Percentiles rank a stretch among this genome's conserved stretches.
These are phyloP conservation scores for Podargus strigoides DNA, from an alignment of 2,797 vertebrate genomes.

Conservation along the genomic window DNA sequence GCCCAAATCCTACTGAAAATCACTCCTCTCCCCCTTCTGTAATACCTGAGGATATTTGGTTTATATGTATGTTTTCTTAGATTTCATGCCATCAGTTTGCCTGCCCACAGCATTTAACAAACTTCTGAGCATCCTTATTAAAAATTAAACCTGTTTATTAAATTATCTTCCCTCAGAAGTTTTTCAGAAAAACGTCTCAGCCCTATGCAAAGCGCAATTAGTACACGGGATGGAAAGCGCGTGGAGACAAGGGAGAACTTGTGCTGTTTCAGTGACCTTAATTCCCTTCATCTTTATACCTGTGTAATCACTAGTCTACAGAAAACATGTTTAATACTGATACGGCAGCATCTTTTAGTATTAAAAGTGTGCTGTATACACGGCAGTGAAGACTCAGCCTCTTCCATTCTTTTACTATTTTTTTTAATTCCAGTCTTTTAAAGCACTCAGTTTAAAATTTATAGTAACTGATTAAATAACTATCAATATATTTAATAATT, in stretches of 20 bases:
- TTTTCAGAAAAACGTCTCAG: background rate
- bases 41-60: background rate
- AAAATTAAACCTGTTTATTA: slow-evolving; percentile 13
- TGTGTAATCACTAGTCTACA: background rate
- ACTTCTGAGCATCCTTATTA: slow-evolving; percentile 3
- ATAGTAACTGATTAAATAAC: background rate
- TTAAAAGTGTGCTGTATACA: background rate
- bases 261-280: background rate
- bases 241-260: background rate
- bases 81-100: slow-evolving; percentile 19
- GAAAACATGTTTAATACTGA: background rate
- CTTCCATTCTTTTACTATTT: background rate
- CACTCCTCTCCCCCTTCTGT: background rate
- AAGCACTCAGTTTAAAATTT: background rate
- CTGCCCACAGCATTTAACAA: slow-evolving; percentile 1
- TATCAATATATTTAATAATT: background rate
- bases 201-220: background rate
- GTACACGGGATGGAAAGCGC: background rate
- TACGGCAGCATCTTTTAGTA: background rate
- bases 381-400: background rate
- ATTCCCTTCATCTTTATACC: background rate
- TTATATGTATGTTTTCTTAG: background rate
- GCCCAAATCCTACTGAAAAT: background rate
- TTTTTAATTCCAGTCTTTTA: background rate
- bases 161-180: slow-evolving; percentile 16